These are phyloP conservation scores for Alosa sapidissima DNA, from an alignment of 2,797 vertebrate genomes.

Conservation along the genomic window DNA sequence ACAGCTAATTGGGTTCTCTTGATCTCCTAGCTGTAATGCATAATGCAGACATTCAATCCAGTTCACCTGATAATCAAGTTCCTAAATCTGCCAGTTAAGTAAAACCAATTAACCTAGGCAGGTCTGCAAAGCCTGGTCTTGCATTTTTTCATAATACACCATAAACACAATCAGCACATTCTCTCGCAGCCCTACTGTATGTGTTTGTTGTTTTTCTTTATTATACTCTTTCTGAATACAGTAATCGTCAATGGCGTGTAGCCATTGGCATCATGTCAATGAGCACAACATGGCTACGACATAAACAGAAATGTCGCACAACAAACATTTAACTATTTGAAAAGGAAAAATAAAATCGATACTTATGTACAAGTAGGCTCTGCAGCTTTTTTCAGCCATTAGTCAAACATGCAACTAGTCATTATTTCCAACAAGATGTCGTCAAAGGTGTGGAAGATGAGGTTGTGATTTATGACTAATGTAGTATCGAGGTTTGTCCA, in stretches of 20 bases:
- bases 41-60: neutral
- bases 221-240: neutral
- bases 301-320: neutral
- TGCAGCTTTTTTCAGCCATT: neutral
- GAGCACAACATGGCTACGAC: too few relatives aligned
- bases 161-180: slow-evolving; percentile 1
- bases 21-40: neutral
- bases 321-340: neutral
- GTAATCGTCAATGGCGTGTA: neutral
- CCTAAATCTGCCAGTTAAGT: neutral
- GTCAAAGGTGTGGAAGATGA: neutral
- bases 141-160: neutral
- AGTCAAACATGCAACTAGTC: neutral
- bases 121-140: neutral
- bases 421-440: neutral
- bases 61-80: slow-evolving; percentile 20
- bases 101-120: neutral
- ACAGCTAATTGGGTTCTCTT: slow-evolving; percentile 3
- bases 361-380: too few relatives aligned
- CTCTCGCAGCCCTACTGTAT: neutral
- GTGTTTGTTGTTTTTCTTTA: slow-evolving; percentile 5
- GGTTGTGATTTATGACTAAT: neutral
- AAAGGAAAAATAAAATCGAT: neutral
- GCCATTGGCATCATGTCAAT: too few relatives aligned
- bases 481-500: slow-evolving; percentile 52